These are phyloP conservation scores for Sebastes nivosus DNA, from an alignment of 2,797 vertebrate species.

Conservation along the genomic window DNA sequence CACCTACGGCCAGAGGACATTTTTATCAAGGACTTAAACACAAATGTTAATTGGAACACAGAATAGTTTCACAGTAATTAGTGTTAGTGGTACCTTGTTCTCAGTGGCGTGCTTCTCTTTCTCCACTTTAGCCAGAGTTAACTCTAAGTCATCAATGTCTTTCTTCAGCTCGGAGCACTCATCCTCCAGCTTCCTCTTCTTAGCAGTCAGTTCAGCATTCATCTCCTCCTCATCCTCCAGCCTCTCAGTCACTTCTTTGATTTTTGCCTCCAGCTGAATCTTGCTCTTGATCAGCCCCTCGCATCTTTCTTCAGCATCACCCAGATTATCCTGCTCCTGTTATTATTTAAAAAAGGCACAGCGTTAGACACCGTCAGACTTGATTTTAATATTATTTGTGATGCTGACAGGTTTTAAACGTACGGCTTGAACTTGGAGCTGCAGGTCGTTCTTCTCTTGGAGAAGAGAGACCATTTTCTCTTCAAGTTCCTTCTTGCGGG, in stretches of 20 bases:
- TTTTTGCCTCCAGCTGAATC: constrained; percentile 86
- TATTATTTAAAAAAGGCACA: not conserved
- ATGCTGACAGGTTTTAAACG: not conserved
- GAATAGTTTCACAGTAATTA: too few species aligned
- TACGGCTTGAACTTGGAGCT: constrained; percentile 81
- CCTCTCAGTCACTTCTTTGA: constrained; percentile 85
- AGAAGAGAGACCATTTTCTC: constrained; percentile 85
- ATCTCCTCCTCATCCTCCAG: constrained; percentile 86
- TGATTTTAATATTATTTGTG: not conserved
- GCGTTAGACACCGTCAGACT: not conserved
- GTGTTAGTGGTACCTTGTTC: constrained; percentile 79
- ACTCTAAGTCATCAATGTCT: constrained; percentile 87
- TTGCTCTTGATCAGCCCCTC: constrained; percentile 88
- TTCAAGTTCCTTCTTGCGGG: constrained; percentile 82
- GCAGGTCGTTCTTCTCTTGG: constrained; percentile 85
- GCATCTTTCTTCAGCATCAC: constrained; percentile 88
- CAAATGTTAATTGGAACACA: too few species aligned
- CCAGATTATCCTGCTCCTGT: constrained; percentile 86
- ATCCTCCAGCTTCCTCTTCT: constrained; percentile 87
- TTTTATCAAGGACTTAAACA: too few species aligned
- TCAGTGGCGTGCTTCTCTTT: constrained; percentile 91
- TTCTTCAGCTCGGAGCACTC: constrained; percentile 89
- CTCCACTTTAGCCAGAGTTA: constrained; percentile 88
- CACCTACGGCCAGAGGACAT: constrained; percentile 62
- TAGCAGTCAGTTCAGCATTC: constrained; percentile 84